Conservation (phyloP, 2,797 vertebrate genomes). For the Liasis olivaceus region DNA sequence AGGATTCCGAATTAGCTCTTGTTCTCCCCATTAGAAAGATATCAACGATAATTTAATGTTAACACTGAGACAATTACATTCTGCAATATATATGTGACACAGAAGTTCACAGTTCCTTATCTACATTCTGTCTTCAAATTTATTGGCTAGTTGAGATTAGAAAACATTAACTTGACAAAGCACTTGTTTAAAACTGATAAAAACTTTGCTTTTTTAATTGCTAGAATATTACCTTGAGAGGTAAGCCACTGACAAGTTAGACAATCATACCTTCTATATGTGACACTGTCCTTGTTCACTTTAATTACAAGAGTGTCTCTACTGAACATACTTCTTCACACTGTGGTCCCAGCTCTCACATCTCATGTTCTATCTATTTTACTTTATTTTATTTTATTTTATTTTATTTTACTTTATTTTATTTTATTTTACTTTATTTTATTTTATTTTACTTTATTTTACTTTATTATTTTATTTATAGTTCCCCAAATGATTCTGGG, state of each 20-base stretch:
- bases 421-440: background rate
- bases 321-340: background rate
- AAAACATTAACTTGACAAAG: conserved; percentile 11
- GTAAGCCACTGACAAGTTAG: background rate
- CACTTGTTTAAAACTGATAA: background rate
- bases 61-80: conserved; percentile 9
- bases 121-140: conserved; percentile 8
- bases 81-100: background rate
- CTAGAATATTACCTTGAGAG: background rate
- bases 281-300: background rate
- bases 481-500: background rate
- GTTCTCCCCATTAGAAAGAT: conserved; percentile 9
- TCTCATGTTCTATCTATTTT: background rate
- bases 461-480: background rate
- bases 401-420: background rate
- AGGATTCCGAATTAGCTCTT: background rate
- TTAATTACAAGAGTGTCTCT: background rate
- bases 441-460: background rate
- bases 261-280: background rate
- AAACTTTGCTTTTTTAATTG: background rate
- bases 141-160: conserved; percentile 21
- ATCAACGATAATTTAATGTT: conserved; percentile 10
- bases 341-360: background rate
- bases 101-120: conserved; percentile 8
- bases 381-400: background rate